Base-by-base conservation (phyloP, 2,113 vertebrate genomes). In the Alexandromys fortis region DNA sequence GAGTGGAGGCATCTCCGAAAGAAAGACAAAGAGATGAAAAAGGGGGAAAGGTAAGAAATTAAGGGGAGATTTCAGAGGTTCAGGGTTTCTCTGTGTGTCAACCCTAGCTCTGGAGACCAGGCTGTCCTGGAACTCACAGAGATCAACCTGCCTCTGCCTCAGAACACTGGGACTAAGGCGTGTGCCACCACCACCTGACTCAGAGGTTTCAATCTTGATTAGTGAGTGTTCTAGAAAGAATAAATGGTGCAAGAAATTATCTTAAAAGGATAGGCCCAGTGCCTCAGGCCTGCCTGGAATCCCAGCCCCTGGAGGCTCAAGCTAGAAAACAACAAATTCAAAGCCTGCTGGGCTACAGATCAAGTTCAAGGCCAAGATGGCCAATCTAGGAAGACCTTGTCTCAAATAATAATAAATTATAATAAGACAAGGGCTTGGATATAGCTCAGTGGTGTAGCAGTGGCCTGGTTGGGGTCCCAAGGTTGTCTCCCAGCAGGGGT, bases 211-310 rank as follows among this genome's bases (percentile, higher is more conserved):
- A 0, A 4, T 7, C 26, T 73, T 52, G 5, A 5, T 3, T 12
- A 12, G 24, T 1, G 21, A 22, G 13, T n/a, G 16, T 58, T 79
- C 88, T 42, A 1, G 47, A 81, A 63, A 63, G 61, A 35, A 14
- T 38, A 52, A 35, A 47, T 13, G 14, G 24, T 49, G 3, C 30
- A n/a, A 67, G 63, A 12, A 49, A 16, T 24, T 19, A 47, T 0
- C 3, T 0, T 11, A 79, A 81, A 7, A 0, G 70, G n/a, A 33
- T 3, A 3, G 0, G n/a, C 28, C 7, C 52, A 35, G 26, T 22
- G 65, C 11, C 19, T 0, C 52, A 58, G 79, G 28, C 83, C 42
- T 30, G 42, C 28, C 83, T 35, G 17, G 30, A 21, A 24, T 35
- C 47, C 67, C 33, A 70, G 65, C 30, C 61, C 12, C 82, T 17